These are phyloP conservation scores for Callyntrura sp. DNA, from an alignment of 2,888 invertebrate species.

Conservation along the genomic window DNA sequence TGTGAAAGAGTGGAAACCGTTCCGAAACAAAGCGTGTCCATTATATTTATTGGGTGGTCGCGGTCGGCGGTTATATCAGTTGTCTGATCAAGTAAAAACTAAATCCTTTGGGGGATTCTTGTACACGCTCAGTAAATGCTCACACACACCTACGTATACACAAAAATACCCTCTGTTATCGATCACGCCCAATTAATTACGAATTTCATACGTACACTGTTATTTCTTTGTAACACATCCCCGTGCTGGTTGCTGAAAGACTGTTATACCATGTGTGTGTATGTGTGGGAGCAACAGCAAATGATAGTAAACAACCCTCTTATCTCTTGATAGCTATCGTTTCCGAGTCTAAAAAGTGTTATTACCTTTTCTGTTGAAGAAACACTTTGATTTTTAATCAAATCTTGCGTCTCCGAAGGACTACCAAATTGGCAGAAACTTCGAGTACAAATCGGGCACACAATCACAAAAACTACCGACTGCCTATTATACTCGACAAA, in stretches of 20 bases:
- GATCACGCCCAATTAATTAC: conserved; percentile 57
- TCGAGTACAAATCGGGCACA: not conserved
- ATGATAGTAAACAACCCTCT: not conserved
- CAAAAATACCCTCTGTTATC: not conserved
- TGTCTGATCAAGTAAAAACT: conserved; percentile 29
- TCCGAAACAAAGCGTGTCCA: not conserved
- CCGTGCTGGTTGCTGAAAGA: not conserved
- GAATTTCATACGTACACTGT: conserved; percentile 24
- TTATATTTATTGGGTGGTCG: conserved; percentile 28
- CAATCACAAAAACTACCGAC: not conserved
- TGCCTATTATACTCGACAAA: not conserved
- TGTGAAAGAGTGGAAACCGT: conserved; percentile 13
- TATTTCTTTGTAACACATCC: not conserved
- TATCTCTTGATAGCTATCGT: no score
- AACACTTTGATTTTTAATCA: conserved; percentile 14
- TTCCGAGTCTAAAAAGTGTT: not conserved
- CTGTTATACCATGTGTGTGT: not conserved
- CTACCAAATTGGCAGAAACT: not conserved
- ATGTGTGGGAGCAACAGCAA: not conserved
- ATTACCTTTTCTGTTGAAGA: not conserved
- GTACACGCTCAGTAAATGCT: not conserved
- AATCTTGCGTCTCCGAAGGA: not conserved
- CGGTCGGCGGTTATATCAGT: not conserved
- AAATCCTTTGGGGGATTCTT: conserved; percentile 20
- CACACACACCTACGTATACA: not conserved